Evolutionary conservation across 1,140 invertebrate species (phyloP).

Genomic region (Brachystomella parvula): DNA sequence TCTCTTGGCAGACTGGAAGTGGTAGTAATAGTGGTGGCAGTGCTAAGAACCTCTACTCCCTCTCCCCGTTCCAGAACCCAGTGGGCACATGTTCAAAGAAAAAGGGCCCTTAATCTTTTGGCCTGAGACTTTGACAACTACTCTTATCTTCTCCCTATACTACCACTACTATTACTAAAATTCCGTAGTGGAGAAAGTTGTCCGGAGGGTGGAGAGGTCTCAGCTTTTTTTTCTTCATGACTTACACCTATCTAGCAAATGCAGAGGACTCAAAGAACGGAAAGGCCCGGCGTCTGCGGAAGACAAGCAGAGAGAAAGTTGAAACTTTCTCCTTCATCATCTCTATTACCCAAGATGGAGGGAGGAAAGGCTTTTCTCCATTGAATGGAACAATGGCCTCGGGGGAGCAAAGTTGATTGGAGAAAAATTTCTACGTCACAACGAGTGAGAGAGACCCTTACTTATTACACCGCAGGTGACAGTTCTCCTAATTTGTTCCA

Average conservation of each 20-base stretch:
- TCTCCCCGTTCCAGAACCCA: not conserved
- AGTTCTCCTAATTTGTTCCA: slow-evolving; percentile 2
- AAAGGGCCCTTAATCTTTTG: slow-evolving; percentile 4
- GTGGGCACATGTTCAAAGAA: slow-evolving; percentile 3
- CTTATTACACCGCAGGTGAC: not conserved
- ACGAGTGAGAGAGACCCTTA: not conserved
- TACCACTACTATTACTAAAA: slow-evolving; percentile 3
- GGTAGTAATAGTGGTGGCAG: too few relatives aligned
- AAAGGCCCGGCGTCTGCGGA: not conserved
- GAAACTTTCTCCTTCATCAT: not conserved
- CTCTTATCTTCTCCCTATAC: not conserved
- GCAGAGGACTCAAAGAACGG: not conserved
- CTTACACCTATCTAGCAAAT: not conserved
- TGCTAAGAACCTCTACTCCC: not conserved
- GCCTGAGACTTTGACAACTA: slow-evolving; percentile 9
- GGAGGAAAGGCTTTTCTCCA: not conserved
- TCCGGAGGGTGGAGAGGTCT: not conserved
- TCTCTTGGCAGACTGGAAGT: not conserved
- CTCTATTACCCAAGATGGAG: not conserved
- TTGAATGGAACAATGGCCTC: not conserved
- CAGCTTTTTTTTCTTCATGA: not conserved
- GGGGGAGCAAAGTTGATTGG: not conserved
- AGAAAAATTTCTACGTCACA: not conserved
- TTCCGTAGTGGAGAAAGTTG: slow-evolving; percentile 1
- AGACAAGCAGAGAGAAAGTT: not conserved